Evolutionary conservation across 2,797 vertebrate genomes (phyloP).

Genomic region (Anolis apletophallus): DNA sequence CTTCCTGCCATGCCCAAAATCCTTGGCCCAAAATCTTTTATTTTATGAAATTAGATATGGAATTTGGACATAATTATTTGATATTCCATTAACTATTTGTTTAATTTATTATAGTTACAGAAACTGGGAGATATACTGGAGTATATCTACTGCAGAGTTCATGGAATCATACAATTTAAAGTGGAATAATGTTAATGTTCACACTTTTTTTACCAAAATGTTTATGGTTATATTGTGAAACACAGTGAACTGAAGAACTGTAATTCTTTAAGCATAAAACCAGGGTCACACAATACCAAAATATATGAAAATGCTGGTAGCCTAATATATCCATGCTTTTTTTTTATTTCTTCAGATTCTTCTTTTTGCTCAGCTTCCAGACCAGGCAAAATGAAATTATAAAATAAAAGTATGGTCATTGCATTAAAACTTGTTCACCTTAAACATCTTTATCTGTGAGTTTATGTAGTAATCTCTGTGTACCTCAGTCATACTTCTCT

Average conservation of each 20-base stretch:
- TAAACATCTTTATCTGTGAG: not conserved
- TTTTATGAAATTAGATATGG: not conserved
- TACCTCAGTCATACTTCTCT: not conserved
- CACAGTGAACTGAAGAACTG: not conserved
- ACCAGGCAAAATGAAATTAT: not conserved
- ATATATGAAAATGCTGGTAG: not conserved
- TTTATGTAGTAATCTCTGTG: not conserved
- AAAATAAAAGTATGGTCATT: not conserved
- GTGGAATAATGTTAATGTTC: not conserved
- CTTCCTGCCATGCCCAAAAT: not conserved
- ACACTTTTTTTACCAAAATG: not conserved
- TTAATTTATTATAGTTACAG: not conserved
- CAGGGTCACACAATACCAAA: not conserved
- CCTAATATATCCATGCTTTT: not conserved
- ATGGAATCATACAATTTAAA: not conserved
- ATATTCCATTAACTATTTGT: not conserved
- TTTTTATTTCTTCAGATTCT: not conserved
- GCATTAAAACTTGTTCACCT: not conserved
- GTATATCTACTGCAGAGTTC: not conserved
- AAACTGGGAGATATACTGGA: not conserved
- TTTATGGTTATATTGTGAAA: not conserved
- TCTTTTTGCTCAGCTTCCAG: constrained; percentile 7
- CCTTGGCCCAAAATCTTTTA: not conserved
- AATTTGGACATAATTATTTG: too few species aligned
- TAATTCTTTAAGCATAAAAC: not conserved